Evolutionary conservation across 2,888 invertebrate species (phyloP).

Genomic region (Prosopocoilus inquinatus): DNA sequence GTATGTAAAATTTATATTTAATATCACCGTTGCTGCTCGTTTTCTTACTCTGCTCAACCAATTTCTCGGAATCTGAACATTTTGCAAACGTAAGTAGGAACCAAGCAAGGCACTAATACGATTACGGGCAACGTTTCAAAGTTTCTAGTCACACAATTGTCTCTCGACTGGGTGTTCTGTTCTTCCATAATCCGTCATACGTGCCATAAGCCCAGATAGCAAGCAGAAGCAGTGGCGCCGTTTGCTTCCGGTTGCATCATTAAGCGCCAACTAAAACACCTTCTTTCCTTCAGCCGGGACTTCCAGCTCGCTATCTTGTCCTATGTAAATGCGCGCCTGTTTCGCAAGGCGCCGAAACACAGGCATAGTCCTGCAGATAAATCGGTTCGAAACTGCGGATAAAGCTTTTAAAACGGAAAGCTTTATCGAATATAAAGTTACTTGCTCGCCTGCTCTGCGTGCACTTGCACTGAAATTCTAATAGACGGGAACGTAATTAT

Average conservation of each 20-base stretch:
- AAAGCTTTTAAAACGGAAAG: no score
- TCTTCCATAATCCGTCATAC: conserved; percentile 1
- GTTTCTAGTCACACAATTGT: conserved; percentile 1
- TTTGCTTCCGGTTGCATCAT: conserved; percentile 4
- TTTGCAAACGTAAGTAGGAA: not conserved
- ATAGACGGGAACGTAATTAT: no score
- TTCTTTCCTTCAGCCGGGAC: not conserved
- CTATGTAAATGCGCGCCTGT: not conserved
- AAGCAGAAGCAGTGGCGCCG: not conserved
- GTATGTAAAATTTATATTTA: no score
- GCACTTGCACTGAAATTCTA: no score
- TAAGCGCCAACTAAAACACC: conserved; percentile 1
- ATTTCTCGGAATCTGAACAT: not conserved
- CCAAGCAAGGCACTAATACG: not conserved
- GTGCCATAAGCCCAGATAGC: conserved; percentile 1
- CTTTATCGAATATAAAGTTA: no score
- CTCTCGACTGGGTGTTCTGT: not conserved
- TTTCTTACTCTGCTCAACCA: not conserved
- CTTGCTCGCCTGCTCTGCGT: no score
- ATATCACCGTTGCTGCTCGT: no score
- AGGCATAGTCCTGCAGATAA: no score
- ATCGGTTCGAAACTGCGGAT: no score
- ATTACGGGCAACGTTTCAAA: not conserved
- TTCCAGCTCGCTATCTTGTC: not conserved
- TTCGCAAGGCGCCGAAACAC: no score